These are phyloP conservation scores for Neuroscelio doddi DNA, from an alignment of 2,888 invertebrate genomes.

Conservation along the genomic window DNA sequence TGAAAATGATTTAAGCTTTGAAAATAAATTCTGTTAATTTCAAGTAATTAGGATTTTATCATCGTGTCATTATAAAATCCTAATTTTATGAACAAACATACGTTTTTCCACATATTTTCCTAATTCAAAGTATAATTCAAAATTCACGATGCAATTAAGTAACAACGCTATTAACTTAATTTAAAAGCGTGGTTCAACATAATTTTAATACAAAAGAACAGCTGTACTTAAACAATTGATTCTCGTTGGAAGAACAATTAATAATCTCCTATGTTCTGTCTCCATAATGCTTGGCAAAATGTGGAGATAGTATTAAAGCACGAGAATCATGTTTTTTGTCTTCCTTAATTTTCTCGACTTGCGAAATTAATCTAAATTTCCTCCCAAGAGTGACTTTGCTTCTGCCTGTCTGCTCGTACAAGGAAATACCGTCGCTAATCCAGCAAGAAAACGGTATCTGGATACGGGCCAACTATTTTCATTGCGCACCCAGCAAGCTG, in stretches of 20 bases:
- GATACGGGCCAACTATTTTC: conserved; percentile 54
- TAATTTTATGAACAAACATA: too few species aligned
- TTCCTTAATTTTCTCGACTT: conserved; percentile 28
- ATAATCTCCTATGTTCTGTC: background rate
- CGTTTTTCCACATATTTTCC: too few species aligned
- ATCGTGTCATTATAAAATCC: too few species aligned
- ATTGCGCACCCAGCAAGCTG: conserved; percentile 48
- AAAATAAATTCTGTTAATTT: too few species aligned
- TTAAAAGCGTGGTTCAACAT: too few species aligned
- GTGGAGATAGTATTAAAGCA: conserved; percentile 8
- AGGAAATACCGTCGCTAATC: conserved; percentile 40
- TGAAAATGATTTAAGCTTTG: too few species aligned
- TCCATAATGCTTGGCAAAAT: background rate
- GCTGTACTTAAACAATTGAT: too few species aligned
- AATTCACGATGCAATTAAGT: too few species aligned
- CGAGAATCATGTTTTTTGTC: conserved; percentile 30
- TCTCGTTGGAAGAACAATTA: conserved; percentile 4
- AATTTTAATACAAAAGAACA: too few species aligned
- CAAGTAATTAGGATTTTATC: too few species aligned
- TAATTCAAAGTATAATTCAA: too few species aligned
- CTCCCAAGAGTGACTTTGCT: conserved; percentile 13
- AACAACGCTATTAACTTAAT: too few species aligned
- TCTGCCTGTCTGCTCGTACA: conserved; percentile 17
- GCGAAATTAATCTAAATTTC: conserved; percentile 42
- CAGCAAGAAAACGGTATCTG: conserved; percentile 51